phyloP scores from a whole-genome alignment of 2,797 vertebrate species.

The Urosaurus nigricauda region DNA sequence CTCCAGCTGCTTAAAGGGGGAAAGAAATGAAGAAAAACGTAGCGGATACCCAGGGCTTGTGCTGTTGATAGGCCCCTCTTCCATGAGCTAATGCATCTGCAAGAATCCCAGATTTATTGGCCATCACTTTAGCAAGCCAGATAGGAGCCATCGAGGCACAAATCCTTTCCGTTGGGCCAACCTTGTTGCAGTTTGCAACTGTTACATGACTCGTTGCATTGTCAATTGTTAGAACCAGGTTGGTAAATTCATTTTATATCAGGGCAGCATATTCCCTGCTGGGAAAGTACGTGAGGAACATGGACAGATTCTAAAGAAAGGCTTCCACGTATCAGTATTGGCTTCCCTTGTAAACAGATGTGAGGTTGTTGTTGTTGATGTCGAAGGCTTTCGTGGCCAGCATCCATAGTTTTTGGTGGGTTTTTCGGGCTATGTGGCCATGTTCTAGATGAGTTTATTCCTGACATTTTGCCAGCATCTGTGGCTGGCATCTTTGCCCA shows the following conservation, averaged over 20 bases:
- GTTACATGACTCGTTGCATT: not conserved
- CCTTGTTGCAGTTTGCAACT: not conserved
- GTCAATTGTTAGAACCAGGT: not conserved
- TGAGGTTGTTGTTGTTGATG: no score
- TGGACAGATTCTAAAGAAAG: no score
- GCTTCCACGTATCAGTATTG: not conserved
- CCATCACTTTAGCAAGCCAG: not conserved
- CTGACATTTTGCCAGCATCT: no score
- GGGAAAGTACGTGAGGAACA: not conserved
- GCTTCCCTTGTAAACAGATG: not conserved
- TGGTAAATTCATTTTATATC: not conserved
- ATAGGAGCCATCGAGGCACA: no score
- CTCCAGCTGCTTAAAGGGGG: not conserved
- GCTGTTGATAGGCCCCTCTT: slow-evolving; percentile 1
- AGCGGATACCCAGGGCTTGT: not conserved
- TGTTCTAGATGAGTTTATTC: no score
- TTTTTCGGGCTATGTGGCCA: no score
- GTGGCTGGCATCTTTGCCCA: slow-evolving; percentile 75
- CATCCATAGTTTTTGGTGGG: no score
- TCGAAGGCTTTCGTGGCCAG: no score
- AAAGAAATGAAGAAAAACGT: not conserved
- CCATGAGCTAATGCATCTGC: not conserved
- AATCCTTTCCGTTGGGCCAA: not conserved
- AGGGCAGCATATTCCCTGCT: not conserved
- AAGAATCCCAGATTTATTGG: not conserved